Evolutionary conservation across 2,113 vertebrate genomes (phyloP).

Genomic region (Symphodus melops): DNA sequence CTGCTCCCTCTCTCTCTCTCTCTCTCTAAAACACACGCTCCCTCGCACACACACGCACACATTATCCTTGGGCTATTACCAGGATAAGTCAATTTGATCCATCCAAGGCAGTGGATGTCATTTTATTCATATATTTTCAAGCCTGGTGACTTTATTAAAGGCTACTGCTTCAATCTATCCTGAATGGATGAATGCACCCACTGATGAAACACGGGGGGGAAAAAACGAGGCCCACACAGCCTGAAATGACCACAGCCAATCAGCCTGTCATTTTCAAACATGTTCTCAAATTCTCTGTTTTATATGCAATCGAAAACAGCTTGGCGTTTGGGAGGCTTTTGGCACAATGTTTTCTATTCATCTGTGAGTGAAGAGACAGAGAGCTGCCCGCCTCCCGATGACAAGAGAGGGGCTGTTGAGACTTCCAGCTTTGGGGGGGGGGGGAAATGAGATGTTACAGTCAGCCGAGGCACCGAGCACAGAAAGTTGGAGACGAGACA

Average conservation of each 20-base stretch:
- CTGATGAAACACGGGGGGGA: constrained; percentile 78
- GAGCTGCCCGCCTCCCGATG: constrained; percentile 69
- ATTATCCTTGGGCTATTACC: constrained; percentile 83
- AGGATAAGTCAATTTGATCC: constrained; percentile 84
- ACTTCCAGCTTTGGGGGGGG: constrained; percentile 71
- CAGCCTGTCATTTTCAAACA: constrained; percentile 75
- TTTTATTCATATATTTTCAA: constrained; percentile 84
- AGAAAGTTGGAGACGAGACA: constrained; percentile 80
- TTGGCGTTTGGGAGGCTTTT: constrained; percentile 62
- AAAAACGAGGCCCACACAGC: constrained; percentile 75
- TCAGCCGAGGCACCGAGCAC: constrained; percentile 68
- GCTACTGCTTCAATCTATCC: constrained; percentile 80
- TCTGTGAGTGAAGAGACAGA: constrained; percentile 73
- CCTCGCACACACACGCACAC: constrained; percentile 68
- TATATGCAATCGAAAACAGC: constrained; percentile 76
- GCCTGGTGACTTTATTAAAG: constrained; percentile 82
- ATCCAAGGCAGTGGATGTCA: constrained; percentile 80
- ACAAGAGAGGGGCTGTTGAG: constrained; percentile 78
- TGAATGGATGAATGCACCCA: constrained; percentile 81
- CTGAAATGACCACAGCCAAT: constrained; percentile 79
- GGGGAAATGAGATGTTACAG: constrained; percentile 75
- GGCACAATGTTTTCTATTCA: constrained; percentile 80
- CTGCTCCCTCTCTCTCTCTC: constrained; percentile 51
- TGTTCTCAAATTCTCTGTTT: constrained; percentile 71
- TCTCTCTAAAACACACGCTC: constrained; percentile 29